Evolutionary conservation across 37 sponge, comb jelly and placozoan species (phyloP).

Genomic region (Theonella swinhoei): DNA sequence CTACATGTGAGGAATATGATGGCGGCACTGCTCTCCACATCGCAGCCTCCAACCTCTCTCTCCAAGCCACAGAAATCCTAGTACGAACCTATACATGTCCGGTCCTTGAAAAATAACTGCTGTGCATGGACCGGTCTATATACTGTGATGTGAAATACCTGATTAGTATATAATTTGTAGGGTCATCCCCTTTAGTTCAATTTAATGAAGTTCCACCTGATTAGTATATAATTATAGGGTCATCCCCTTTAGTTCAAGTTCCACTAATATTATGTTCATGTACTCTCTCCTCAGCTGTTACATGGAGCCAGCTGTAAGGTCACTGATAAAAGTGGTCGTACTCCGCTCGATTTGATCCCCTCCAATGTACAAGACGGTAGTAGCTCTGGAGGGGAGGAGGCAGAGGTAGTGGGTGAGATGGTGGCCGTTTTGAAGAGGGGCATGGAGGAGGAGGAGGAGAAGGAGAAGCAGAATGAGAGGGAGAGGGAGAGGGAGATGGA

Average conservation of each 20-base stretch:
- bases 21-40: conserved; percentile 84
- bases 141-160: too few relatives aligned
- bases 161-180: too few relatives aligned
- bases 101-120: too few relatives aligned
- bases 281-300: too few relatives aligned
- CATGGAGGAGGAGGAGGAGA: background rate
- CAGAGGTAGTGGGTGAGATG: background rate
- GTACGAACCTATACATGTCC: conserved; percentile 49
- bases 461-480: background rate
- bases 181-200: too few relatives aligned
- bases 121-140: too few relatives aligned
- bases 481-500: background rate
- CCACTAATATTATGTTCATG: too few relatives aligned
- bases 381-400: background rate
- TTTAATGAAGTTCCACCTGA: too few relatives aligned
- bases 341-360: too few relatives aligned
- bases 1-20: conserved; percentile 63
- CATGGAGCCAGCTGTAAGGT: background rate
- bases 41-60: conserved; percentile 75
- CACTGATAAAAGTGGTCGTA: background rate
- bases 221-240: too few relatives aligned
- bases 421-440: background rate
- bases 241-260: too few relatives aligned
- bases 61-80: conserved; percentile 49
- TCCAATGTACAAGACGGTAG: background rate